phyloP scores from a whole-genome alignment of 2,888 invertebrate species.

The Spicauda simplicius region DNA sequence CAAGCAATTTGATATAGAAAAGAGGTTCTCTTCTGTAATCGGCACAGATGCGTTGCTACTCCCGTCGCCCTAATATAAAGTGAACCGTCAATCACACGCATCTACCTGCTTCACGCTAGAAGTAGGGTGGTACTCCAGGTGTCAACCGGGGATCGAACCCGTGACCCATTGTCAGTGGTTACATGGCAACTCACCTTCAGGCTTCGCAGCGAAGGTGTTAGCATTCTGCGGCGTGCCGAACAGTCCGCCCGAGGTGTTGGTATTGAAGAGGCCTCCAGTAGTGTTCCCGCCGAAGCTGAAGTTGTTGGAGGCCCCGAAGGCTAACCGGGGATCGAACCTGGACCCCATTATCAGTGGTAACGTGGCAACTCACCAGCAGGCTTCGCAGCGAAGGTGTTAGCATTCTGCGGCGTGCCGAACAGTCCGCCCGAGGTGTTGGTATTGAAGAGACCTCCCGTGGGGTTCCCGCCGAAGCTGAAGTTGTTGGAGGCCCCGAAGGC shows the following conservation, averaged over 20 bases:
- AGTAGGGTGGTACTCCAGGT: too few relatives aligned
- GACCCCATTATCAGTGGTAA: too few relatives aligned
- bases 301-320: slow-evolving; percentile 87
- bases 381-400: slow-evolving; percentile 85
- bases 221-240: slow-evolving; percentile 86
- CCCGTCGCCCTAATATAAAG: too few relatives aligned
- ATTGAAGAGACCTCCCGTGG: slow-evolving; percentile 86
- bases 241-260: slow-evolving; percentile 78
- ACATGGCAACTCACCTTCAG: slow-evolving; percentile 62
- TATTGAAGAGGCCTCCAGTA: slow-evolving; percentile 86
- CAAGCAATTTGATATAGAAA: too few relatives aligned
- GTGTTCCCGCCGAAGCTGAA: slow-evolving; percentile 72
- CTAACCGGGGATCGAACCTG: too few relatives aligned
- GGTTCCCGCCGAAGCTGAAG: slow-evolving; percentile 70
- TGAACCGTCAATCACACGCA: too few relatives aligned
- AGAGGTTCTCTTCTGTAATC: too few relatives aligned
- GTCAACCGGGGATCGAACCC: too few relatives aligned
- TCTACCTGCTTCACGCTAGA: too few relatives aligned
- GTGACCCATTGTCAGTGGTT: too few relatives aligned
- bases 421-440: slow-evolving; percentile 79
- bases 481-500: slow-evolving; percentile 87
- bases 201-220: slow-evolving; percentile 85
- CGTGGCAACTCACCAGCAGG: slow-evolving; percentile 65
- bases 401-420: slow-evolving; percentile 85
- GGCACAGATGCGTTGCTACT: too few relatives aligned